Evolutionary conservation across 2,113 vertebrate genomes (phyloP).

Genomic region (Saguinus imperator): DNA sequence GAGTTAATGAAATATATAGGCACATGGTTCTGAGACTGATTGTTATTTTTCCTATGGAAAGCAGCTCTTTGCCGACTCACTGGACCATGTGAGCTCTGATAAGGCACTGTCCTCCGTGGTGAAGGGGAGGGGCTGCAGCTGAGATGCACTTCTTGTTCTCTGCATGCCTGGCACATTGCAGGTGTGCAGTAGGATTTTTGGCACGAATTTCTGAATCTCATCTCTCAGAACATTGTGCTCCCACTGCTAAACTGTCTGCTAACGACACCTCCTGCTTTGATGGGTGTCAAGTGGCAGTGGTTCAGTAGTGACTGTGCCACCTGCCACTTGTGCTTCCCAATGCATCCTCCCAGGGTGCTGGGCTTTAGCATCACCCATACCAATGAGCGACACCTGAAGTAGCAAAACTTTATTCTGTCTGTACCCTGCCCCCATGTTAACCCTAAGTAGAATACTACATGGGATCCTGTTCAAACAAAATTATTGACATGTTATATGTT

Average conservation of each 20-base stretch:
- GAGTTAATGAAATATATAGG: slow-evolving; percentile 32
- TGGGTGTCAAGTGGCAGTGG: not conserved
- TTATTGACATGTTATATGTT: not conserved
- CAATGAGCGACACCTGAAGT: not conserved
- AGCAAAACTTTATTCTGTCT: not conserved
- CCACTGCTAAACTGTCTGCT: not conserved
- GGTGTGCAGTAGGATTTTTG: not conserved
- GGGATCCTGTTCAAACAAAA: not conserved
- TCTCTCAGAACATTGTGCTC: not conserved
- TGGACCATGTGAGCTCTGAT: not conserved
- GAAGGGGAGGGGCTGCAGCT: not conserved
- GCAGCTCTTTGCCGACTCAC: not conserved
- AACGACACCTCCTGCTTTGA: not conserved
- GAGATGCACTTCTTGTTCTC: not conserved
- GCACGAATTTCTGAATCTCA: not conserved
- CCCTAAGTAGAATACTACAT: slow-evolving; percentile 7
- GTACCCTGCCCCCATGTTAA: not conserved
- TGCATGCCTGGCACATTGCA: not conserved
- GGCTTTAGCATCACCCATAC: not conserved
- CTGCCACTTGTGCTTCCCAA: not conserved
- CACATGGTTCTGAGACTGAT: not conserved
- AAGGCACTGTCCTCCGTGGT: not conserved
- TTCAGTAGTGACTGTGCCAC: not conserved
- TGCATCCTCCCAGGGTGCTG: not conserved
- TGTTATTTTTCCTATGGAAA: not conserved